Base-by-base conservation (phyloP, 2,888 invertebrate genomes). In the Philereme transversata region DNA sequence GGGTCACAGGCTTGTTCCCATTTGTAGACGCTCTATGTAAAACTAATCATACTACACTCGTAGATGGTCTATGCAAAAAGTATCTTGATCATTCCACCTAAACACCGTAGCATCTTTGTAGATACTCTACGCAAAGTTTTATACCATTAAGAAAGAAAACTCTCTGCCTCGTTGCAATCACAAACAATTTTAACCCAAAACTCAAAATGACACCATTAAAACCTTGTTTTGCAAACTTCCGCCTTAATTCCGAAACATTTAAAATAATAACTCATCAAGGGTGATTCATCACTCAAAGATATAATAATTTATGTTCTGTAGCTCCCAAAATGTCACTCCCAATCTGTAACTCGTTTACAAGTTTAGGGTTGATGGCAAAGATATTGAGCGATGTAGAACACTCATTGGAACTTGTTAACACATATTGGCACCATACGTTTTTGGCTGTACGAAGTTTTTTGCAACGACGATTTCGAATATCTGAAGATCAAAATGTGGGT, bases 341-440 rank as follows among this genome's bases (percentile, higher is more conserved):
- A 60, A 71, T 69, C 68, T 68, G 65, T 71, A 71, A 71, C 69
- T 69, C 65, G 66, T 69, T 71, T 71, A 71, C 58, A 70, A 70
- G 68, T 70, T 70, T 70, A 56, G 67, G 68, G 64, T 52, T 52
- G 48, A 38, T 6, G 4, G 4, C 43, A 5, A 1, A 56, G 66
- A 7, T 40, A 33, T 60, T 11, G 8, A 34, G 11, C 46, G 46
- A 50, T n/a, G 6, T 57, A 66, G 66, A 64, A 67, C 11, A 22
- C 50, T 7, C 35, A 10, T 41, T 7, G n/a, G 22, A 47, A 9
- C 9, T 22, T 43, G 40, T 22, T 22, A 22, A 22, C 22, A 22
- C 3, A 22, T 22, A 3, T 22, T 22, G 1, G 22, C 22, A 22
- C 22, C 22, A 22, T 22, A 22, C 1, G 22, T 22, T 22, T 22